Conservation (phyloP, 2,888 invertebrate genomes). For the Caenorhabditis virilis region DNA sequence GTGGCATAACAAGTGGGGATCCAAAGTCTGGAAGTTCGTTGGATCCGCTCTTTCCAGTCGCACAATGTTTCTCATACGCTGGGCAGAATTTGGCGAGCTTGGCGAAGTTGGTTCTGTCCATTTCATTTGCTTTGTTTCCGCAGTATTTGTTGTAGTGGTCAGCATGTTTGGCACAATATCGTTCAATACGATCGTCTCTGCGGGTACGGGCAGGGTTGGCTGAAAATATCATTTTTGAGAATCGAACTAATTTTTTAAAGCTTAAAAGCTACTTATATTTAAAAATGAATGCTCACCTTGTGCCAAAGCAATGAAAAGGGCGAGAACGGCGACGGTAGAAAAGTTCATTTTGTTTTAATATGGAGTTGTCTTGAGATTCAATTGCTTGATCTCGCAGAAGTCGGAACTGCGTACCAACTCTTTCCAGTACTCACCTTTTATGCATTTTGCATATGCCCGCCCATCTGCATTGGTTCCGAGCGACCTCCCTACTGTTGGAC, state of each 20-base stretch:
- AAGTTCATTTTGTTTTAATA: slow-evolving; percentile 32
- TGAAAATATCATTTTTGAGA: slow-evolving; percentile 34
- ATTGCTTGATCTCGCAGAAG: slow-evolving; percentile 47
- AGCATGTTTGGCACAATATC: slow-evolving; percentile 53
- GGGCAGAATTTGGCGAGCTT: slow-evolving; percentile 62
- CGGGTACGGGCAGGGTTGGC: slow-evolving; percentile 43
- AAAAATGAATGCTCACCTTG: slow-evolving; percentile 22
- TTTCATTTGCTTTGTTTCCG: slow-evolving; percentile 30
- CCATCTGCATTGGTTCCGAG: slow-evolving; percentile 16
- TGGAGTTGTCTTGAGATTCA: slow-evolving; percentile 31
- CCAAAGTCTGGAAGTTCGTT: slow-evolving; percentile 35
- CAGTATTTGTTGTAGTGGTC: slow-evolving; percentile 57
- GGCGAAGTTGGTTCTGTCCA: slow-evolving; percentile 39
- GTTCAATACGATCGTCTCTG: slow-evolving; percentile 37
- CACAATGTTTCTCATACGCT: slow-evolving; percentile 58
- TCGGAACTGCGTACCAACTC: slow-evolving; percentile 39
- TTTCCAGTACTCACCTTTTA: slow-evolving; percentile 24
- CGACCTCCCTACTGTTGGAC: slow-evolving; percentile 6
- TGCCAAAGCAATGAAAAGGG: slow-evolving; percentile 29
- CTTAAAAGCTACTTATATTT: background rate
- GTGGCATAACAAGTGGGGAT: slow-evolving; percentile 52
- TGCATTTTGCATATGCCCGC: slow-evolving; percentile 19
- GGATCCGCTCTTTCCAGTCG: slow-evolving; percentile 39
- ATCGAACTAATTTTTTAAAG: no score
- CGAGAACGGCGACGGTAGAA: slow-evolving; percentile 33